Evolutionary conservation across 2,888 invertebrate genomes (phyloP), one percentile per base, ranked within the genome.

Genomic region (Cactoblastis cactorum): DNA sequence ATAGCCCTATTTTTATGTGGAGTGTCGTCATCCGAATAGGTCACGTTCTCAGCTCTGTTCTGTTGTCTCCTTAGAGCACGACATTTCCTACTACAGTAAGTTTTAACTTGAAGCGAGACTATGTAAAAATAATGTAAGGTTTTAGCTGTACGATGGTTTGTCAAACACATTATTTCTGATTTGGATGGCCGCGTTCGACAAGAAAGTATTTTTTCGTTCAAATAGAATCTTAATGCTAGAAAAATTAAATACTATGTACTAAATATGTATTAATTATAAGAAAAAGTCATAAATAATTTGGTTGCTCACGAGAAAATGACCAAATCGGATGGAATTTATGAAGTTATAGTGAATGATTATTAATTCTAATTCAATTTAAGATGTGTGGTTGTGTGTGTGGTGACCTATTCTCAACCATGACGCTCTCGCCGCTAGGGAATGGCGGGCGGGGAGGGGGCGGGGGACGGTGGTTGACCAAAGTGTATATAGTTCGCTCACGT

Each of bases 1-100:
- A 43, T 72, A 75, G 71, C 71, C 75, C 71, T 77, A 65, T 57
- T 60, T 50, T 35, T 34, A n/a, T 64, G 63, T 69, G 70, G 67
- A 65, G 63, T 63, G 62, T 65, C 67, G 61, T 56, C 62, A 61
- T 62, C 57, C 57, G 58, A 54, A 65, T 73, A 65, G 65, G 59
- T 58, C 65, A 59, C 67, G 68, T 55, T 59, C 63, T 66, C 63
- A 53, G 55, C 55, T 11, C 19, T 47, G 49, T 39, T 28, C 28
- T 33, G 33, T 49, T 12, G 41, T 49, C 12, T 22, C 14, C 15
- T 14, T 41, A 49, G 41, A 19, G 37, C 33, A 39, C 34, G 33
- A 22, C 3, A 28, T 22, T 49, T 49, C 49, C 49, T 49, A 49
- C 33, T 41, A 49, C 19, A 19, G 12, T 49, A 49, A 49, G 49